Conservation (phyloP, 2,797 vertebrate genomes). For the Agapornis canus region DNA sequence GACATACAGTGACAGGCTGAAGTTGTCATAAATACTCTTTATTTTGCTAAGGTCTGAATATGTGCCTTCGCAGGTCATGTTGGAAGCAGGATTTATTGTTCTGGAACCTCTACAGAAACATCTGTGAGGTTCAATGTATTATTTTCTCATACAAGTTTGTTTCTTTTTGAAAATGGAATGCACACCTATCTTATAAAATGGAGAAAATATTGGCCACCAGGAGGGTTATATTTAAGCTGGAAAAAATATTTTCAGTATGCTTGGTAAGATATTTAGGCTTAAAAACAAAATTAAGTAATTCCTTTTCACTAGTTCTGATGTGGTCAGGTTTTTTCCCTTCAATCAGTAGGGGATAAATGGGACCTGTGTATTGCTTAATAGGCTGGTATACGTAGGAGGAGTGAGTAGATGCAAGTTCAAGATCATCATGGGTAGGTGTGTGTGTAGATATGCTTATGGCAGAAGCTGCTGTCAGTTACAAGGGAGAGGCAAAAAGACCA, state of each 20-base stretch:
- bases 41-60: neutral
- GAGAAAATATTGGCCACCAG: neutral
- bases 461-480: neutral
- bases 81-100: constrained; percentile 2
- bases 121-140: neutral
- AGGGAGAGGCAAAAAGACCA: neutral
- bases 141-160: neutral
- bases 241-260: neutral
- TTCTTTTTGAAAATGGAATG: neutral
- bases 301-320: neutral
- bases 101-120: neutral
- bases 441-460: neutral
- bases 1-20: neutral
- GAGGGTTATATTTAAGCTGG: neutral
- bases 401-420: neutral
- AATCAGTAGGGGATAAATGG: neutral
- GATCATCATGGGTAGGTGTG: neutral
- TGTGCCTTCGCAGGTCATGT: neutral
- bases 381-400: neutral
- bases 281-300: neutral
- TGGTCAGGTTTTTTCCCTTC: neutral
- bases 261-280: neutral
- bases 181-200: neutral
- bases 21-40: neutral
- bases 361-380: neutral